Percentiles rank a stretch among this genome's conserved stretches.
These are phyloP conservation scores for Teinopalpus imperialis DNA, from an alignment of 2,888 invertebrate species.

Conservation along the genomic window DNA sequence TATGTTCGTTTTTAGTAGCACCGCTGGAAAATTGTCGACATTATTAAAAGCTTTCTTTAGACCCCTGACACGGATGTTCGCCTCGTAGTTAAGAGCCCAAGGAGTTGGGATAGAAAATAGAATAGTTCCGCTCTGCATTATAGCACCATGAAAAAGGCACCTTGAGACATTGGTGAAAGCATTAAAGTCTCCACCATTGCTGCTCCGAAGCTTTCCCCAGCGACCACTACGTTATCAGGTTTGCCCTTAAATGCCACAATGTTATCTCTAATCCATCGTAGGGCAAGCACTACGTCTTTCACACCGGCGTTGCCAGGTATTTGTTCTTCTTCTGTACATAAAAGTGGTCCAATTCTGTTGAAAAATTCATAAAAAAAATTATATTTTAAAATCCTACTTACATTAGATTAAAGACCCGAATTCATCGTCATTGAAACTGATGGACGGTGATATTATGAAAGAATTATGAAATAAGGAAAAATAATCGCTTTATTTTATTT, in stretches of 20 bases:
- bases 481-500: too few species aligned
- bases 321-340: conserved; percentile 54
- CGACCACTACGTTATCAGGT: conserved; percentile 56
- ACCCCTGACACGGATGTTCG: conserved; percentile 46
- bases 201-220: conserved; percentile 66
- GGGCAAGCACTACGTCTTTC: conserved; percentile 61
- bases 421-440: too few species aligned
- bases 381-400: too few species aligned
- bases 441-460: too few species aligned
- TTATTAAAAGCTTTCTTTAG: conserved; percentile 39
- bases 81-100: conserved; percentile 67
- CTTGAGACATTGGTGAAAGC: conserved; percentile 49
- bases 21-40: conserved; percentile 31
- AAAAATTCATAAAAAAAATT: too few species aligned
- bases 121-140: conserved; percentile 65
- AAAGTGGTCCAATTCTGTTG: conserved; percentile 55
- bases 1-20: conserved; percentile 38
- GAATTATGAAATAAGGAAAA: too few species aligned
- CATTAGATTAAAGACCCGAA: too few species aligned
- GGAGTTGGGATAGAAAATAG: conserved; percentile 62
- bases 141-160: conserved; percentile 61
- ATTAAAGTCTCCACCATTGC: conserved; percentile 62
- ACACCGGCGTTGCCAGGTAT: conserved; percentile 67
- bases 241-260: conserved; percentile 70
- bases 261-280: conserved; percentile 70